phyloP scores from a whole-genome alignment of 2,888 invertebrate genomes.

The Xestobium rufovillosum region DNA sequence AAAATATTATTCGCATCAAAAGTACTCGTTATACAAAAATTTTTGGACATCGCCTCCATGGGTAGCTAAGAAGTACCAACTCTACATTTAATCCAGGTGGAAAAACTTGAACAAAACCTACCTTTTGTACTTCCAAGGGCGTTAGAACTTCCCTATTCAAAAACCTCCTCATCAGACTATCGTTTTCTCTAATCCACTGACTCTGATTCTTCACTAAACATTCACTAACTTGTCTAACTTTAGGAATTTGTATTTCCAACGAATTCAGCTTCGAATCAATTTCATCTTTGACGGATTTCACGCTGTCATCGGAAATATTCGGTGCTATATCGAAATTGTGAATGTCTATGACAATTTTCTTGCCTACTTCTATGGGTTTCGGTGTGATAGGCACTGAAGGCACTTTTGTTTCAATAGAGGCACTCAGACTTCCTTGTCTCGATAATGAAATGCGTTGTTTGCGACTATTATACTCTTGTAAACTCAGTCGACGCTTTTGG shows the following conservation, averaged over 20 bases:
- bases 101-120: too few relatives aligned
- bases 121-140: slow-evolving; percentile 29
- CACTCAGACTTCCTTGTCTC: too few relatives aligned
- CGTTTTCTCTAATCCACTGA: slow-evolving; percentile 15
- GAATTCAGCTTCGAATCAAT: slow-evolving; percentile 33
- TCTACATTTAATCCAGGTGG: too few relatives aligned
- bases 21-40: too few relatives aligned
- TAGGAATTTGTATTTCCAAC: slow-evolving; percentile 33
- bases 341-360: slow-evolving; percentile 27
- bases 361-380: too few relatives aligned
- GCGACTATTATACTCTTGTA: slow-evolving; percentile 3
- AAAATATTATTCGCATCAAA: too few relatives aligned
- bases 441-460: too few relatives aligned
- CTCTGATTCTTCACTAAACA: slow-evolving; percentile 5
- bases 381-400: slow-evolving; percentile 1
- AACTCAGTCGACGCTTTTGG: slow-evolving; percentile 1
- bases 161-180: slow-evolving; percentile 27
- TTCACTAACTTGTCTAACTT: slow-evolving; percentile 9
- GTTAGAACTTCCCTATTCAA: slow-evolving; percentile 30
- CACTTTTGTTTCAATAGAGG: slow-evolving; percentile 1
- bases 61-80: too few relatives aligned
- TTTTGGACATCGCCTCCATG: too few relatives aligned
- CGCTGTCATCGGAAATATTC: slow-evolving; percentile 21
- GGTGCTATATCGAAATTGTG: slow-evolving; percentile 24
- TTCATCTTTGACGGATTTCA: slow-evolving; percentile 32